Evolutionary conservation across 1,140 invertebrate genomes (phyloP).

Genomic region (Neodiprion lecontei): DNA sequence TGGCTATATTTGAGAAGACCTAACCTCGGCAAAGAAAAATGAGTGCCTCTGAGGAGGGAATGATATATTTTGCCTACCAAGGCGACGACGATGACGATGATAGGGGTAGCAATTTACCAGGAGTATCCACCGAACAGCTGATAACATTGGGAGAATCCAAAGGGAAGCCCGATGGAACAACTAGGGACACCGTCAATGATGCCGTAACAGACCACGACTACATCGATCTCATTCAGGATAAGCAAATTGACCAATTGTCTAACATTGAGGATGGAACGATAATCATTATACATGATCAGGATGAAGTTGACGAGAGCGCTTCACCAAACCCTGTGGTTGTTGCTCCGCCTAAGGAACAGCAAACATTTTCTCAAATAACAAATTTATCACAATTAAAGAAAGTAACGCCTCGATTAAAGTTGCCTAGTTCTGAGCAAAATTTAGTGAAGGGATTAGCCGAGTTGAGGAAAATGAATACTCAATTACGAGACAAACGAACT

Average conservation of each 20-base stretch:
- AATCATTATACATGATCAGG: neutral
- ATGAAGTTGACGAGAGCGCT: neutral
- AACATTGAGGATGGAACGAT: neutral
- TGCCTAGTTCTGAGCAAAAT: constrained; percentile 37
- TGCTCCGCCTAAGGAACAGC: constrained; percentile 29
- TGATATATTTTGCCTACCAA: neutral
- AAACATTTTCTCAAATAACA: constrained; percentile 46
- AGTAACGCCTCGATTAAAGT: constrained; percentile 49
- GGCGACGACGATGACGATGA: neutral
- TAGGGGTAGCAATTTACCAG: neutral
- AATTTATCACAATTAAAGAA: constrained; percentile 56
- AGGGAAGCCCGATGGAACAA: neutral
- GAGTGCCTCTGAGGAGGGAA: neutral
- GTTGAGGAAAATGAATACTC: constrained; percentile 39
- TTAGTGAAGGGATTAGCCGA: constrained; percentile 40
- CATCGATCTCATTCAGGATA: neutral
- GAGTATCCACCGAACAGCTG: neutral
- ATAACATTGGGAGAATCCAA: neutral
- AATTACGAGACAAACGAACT: constrained; percentile 21
- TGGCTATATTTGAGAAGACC: neutral
- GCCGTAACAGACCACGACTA: neutral
- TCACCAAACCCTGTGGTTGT: neutral
- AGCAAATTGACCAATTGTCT: neutral
- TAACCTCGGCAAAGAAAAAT: constrained; percentile 2
- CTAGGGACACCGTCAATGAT: neutral